phyloP scores from a whole-genome alignment of 2,797 vertebrate genomes.

The Lepilemur ruficaudatus region DNA sequence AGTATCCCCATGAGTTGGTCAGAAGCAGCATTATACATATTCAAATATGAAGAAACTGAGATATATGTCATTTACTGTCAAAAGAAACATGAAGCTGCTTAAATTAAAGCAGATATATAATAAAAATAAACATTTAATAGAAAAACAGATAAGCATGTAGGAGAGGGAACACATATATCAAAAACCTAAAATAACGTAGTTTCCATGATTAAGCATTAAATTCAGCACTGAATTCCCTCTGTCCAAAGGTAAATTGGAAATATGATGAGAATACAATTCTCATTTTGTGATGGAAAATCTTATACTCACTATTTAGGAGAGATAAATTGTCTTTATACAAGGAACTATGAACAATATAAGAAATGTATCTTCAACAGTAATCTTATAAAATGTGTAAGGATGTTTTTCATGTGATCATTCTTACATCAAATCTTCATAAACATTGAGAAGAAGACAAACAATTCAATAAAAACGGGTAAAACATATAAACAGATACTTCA shows the following conservation, averaged over 20 bases:
- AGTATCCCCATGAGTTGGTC: not conserved
- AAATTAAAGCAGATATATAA: not conserved
- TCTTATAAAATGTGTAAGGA: not conserved
- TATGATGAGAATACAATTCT: not conserved
- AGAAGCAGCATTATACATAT: not conserved
- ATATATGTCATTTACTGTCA: not conserved
- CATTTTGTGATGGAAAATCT: not conserved
- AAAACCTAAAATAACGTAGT: conserved; percentile 1
- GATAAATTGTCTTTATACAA: not conserved
- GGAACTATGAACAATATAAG: conserved; percentile 9
- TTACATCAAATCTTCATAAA: conserved; percentile 8
- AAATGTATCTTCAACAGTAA: not conserved
- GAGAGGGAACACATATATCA: not conserved
- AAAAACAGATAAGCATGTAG: not conserved
- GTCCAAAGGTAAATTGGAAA: conserved; percentile 34
- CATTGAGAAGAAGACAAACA: not conserved
- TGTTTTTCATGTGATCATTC: not conserved
- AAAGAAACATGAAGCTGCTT: conserved; percentile 14
- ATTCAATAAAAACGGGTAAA: conserved; percentile 14
- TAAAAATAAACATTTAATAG: not conserved
- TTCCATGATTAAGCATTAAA: conserved; percentile 29
- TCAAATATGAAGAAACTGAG: not conserved
- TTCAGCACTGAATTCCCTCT: conserved; percentile 16
- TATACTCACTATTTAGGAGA: not conserved
- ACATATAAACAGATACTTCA: not conserved